These are phyloP conservation scores for Enteromius argenteus DNA, from an alignment of 2,797 vertebrate species.

Conservation along the genomic window DNA sequence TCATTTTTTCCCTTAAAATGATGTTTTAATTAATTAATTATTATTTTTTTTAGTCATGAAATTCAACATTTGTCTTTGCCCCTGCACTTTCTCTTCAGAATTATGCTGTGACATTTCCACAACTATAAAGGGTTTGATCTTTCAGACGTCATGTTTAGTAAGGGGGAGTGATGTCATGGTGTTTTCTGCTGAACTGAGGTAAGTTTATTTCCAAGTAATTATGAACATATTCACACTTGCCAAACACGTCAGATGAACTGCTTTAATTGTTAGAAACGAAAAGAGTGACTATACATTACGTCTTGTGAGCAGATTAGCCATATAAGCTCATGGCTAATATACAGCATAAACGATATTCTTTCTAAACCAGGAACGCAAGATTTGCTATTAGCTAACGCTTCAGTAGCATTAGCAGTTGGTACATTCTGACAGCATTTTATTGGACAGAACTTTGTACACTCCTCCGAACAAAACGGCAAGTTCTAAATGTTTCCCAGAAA, in stretches of 20 bases:
- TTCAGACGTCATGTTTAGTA: not conserved
- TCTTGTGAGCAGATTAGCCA: not conserved
- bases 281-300: not conserved
- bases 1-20: not conserved
- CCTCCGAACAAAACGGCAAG: not conserved
- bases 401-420: not conserved
- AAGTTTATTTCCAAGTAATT: not conserved
- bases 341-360: not conserved
- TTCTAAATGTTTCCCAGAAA: not conserved
- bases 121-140: not conserved
- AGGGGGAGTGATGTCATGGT: not conserved
- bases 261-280: not conserved
- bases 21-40: too few relatives aligned
- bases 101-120: not conserved
- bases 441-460: not conserved
- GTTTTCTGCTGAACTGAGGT: not conserved
- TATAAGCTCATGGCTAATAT: not conserved
- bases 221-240: not conserved
- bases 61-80: not conserved
- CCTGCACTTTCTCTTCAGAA: not conserved
- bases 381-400: not conserved
- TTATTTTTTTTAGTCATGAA: not conserved
- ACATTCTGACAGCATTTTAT: not conserved
- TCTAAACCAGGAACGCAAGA: not conserved
- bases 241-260: not conserved